Evolutionary conservation across 2,888 invertebrate genomes (phyloP).

Genomic region (Rhopalosiphum nymphaeae): DNA sequence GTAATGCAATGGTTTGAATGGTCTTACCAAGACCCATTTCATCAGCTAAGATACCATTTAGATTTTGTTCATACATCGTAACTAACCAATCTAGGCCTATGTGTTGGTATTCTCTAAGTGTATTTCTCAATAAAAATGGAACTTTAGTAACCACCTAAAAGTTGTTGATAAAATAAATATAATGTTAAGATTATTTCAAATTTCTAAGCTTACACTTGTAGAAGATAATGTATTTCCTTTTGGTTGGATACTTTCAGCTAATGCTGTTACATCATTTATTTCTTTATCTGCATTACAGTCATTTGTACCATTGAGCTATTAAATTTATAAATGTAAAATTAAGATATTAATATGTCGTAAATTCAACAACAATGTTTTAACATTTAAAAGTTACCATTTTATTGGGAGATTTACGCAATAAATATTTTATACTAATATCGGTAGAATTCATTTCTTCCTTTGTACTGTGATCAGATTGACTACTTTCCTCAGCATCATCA

Average conservation of each 20-base stretch:
- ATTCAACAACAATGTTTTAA: background rate
- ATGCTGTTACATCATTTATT: slow-evolving; percentile 91
- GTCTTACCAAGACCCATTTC: slow-evolving; percentile 99
- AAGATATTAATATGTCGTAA: background rate
- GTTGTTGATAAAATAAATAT: background rate
- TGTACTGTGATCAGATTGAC: slow-evolving; percentile 60
- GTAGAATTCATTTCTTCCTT: slow-evolving; percentile 24
- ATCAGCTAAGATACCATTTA: slow-evolving; percentile 96
- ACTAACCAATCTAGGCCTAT: slow-evolving; percentile 98
- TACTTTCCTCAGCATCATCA: slow-evolving; percentile 67
- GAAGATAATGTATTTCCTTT: slow-evolving; percentile 97
- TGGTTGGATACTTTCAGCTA: slow-evolving; percentile 96
- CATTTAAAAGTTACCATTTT: slow-evolving; percentile 48
- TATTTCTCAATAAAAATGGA: slow-evolving; percentile 91
- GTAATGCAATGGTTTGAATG: slow-evolving; percentile 94
- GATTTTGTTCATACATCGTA: slow-evolving; percentile 92
- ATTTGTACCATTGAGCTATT: slow-evolving; percentile 52
- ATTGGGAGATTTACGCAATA: slow-evolving; percentile 58
- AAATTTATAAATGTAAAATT: background rate
- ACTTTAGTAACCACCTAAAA: slow-evolving; percentile 88
- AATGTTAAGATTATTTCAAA: background rate
- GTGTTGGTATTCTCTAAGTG: slow-evolving; percentile 94
- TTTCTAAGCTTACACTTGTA: slow-evolving; percentile 78
- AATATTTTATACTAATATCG: slow-evolving; percentile 52
- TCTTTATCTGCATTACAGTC: slow-evolving; percentile 75